These are phyloP conservation scores for Akabosia matsudoensis DNA, from an alignment of 1,140 invertebrate genomes.

Conservation along the genomic window DNA sequence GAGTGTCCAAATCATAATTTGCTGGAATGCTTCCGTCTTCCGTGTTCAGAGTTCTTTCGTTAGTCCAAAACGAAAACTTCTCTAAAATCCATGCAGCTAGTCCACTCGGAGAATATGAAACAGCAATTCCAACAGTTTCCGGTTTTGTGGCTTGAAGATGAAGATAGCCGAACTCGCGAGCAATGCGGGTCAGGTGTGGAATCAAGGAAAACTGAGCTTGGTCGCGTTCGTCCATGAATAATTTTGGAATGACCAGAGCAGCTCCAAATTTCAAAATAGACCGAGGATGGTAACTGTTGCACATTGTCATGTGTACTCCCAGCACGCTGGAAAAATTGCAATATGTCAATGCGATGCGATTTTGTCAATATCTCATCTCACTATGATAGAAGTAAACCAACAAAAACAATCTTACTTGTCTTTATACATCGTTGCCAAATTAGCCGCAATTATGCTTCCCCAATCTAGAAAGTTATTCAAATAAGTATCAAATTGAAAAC, in stretches of 20 bases:
- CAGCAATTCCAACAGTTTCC: conserved; percentile 66
- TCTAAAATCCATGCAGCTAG: conserved; percentile 78
- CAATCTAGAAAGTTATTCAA: no score
- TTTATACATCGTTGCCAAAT: conserved; percentile 66
- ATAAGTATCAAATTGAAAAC: neutral
- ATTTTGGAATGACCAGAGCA: neutral
- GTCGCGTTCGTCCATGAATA: conserved; percentile 19
- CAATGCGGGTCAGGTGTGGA: neutral
- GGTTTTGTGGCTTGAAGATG: conserved; percentile 85
- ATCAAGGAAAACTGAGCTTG: neutral
- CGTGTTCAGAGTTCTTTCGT: conserved; percentile 57
- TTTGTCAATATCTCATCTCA: neutral
- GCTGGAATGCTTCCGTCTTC: conserved; percentile 67
- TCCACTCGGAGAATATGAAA: conserved; percentile 60
- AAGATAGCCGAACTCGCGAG: conserved; percentile 30
- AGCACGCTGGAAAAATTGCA: neutral
- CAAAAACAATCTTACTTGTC: conserved; percentile 59
- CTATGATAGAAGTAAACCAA: neutral
- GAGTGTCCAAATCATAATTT: conserved; percentile 63
- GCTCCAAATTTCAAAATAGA: conserved; percentile 52
- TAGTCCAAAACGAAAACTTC: conserved; percentile 77
- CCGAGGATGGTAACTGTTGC: conserved; percentile 32
- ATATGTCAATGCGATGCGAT: neutral
- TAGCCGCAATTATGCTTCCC: conserved; percentile 62
- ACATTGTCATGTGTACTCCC: conserved; percentile 14